Evolutionary conservation across 2,888 invertebrate species (phyloP), one percentile per base, ranked within the genome.

Genomic region (Drosophila robusta): DNA sequence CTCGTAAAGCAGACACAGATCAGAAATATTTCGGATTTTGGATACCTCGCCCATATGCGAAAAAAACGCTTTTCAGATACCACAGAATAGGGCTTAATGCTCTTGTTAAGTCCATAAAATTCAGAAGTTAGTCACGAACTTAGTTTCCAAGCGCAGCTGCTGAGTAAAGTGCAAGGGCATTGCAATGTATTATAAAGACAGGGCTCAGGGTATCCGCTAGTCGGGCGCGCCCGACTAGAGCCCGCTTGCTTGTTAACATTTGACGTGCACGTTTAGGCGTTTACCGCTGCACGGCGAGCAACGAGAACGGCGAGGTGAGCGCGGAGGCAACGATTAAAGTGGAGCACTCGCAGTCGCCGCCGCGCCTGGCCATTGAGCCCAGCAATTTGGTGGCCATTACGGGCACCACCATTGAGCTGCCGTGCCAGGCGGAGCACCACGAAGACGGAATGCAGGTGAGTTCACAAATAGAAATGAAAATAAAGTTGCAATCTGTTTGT

Each of bases 341-440:
- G 16, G 92, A 93, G 76, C 93, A 93, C 57, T 75, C 74, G 3
- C 92, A 93, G 14, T 92, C 93, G 72, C 77, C 88, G 41, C 93
- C 94, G 9, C 94, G 92, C 69, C 93, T 97, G 52, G 91, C 95
- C 9, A 93, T 95, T 80, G 95, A 95, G 88, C 97, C 97, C 0
- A 95, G 95, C 90, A 95, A 96, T 88, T 94, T 96, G 78, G 96
- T 96, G 86, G 96, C 95, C 5, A 94, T 95, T 75, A 93, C 94
- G 47, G 96, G 95, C 56, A 95, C 95, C 32, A 95, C 95, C 36
- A 95, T 98, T 39, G 96, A 96, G 90, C 92, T 99, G 74, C 96
- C 97, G 0, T 98, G 98, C 90, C 95, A 96, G 89, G 96, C 96
- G 1, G 95, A 95, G 24, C 88, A 89, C 75, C 77, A 68, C 75